Percentiles rank a stretch among this genome's conserved stretches.
Conservation (phyloP, 2,113 vertebrate genomes). For the Vicugna pacos region DNA sequence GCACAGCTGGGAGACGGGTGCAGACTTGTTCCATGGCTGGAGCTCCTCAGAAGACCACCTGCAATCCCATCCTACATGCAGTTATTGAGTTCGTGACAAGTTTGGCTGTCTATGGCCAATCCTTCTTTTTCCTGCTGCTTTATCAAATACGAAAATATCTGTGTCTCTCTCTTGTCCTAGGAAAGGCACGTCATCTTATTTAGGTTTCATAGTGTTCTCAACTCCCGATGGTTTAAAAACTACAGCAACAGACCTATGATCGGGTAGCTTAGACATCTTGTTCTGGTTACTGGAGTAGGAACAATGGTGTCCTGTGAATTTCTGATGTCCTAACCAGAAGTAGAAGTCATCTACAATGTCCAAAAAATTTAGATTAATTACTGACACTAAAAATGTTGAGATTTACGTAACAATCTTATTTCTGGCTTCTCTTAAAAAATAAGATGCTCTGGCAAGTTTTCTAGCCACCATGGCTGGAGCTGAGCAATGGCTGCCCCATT, state of each 20-base stretch:
- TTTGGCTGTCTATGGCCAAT: not conserved
- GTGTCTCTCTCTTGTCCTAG: not conserved
- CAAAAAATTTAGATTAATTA: not conserved
- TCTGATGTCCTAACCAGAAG: not conserved
- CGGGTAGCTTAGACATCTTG: not conserved
- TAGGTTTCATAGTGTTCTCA: not conserved
- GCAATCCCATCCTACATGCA: not conserved
- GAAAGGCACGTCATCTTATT: not conserved
- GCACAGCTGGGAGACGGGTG: not conserved
- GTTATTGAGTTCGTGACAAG: not conserved
- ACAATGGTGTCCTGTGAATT: not conserved
- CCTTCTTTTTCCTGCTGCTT: not conserved
- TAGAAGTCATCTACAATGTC: not conserved
- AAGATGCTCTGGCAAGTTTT: conserved; percentile 5
- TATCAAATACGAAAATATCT: not conserved
- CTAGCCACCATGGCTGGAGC: not conserved
- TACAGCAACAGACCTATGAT: not conserved
- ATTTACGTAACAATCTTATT: not conserved
- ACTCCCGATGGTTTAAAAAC: not conserved
- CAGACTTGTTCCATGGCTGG: not conserved
- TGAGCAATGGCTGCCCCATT: not conserved
- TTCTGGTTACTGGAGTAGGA: not conserved
- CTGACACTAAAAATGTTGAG: not conserved
- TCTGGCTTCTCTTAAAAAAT: not conserved
- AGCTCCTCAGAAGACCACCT: not conserved